These are phyloP conservation scores for Peromyscus eremicus DNA, from an alignment of 2,797 vertebrate genomes.

Conservation along the genomic window DNA sequence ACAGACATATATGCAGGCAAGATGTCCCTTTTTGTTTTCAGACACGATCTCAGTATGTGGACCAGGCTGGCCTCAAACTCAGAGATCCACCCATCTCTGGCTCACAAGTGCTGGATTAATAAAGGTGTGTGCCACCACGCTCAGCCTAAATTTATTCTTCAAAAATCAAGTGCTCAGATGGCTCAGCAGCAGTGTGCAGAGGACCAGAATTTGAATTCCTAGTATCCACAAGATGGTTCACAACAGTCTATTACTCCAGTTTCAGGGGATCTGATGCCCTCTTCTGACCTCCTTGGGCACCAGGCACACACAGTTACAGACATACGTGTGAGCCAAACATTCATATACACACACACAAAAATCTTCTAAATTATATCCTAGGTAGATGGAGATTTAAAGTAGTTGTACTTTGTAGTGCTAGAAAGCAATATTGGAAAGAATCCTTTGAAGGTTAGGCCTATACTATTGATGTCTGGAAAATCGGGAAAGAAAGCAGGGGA, in stretches of 20 bases:
- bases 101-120: neutral
- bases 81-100: neutral
- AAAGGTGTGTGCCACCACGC: neutral
- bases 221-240: neutral
- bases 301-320: neutral
- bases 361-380: slow-evolving; percentile 9
- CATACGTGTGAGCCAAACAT: neutral
- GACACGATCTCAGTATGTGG: neutral
- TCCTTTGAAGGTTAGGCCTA: neutral
- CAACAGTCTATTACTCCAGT: neutral
- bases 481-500: neutral
- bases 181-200: neutral
- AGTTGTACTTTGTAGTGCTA: neutral
- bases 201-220: neutral
- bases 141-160: slow-evolving; percentile 33
- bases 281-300: neutral
- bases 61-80: neutral
- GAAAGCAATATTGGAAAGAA: slow-evolving; percentile 52
- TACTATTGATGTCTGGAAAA: neutral
- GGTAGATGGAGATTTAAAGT: slow-evolving; percentile 57
- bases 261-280: neutral
- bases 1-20: neutral
- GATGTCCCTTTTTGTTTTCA: neutral
- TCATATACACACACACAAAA: neutral
- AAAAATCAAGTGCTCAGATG: slow-evolving; percentile 16